Evolutionary conservation across 2,888 invertebrate genomes (phyloP), one percentile per base, ranked within the genome.

Genomic region (Lymantria dispar): DNA sequence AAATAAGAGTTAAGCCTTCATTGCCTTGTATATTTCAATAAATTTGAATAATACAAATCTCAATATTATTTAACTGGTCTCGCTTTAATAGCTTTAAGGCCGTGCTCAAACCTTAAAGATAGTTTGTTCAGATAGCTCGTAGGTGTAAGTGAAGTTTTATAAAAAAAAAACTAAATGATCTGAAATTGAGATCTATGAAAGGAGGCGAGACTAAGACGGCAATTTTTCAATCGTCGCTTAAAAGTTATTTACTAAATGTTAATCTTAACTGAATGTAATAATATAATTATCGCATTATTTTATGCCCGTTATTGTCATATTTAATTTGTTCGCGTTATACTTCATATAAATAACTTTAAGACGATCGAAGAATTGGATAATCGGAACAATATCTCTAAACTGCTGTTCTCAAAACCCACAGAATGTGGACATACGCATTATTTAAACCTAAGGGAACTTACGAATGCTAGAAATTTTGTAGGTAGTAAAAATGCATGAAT

Each of bases 381-480:
- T 22, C 22, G 22, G 5, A 5, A 2, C 5, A 5, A 22, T 22
- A 2, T 22, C 3, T 5, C 22, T 38, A 10, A 38, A 22, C 33
- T 37, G 33, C 40, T 44, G 43, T 31, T 44, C 45, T 43, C 41
- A 37, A 54, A 37, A 8, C n/a, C 50, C 43, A 15, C 29, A 45
- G 53, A 47, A 36, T 30, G 51, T 48, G 55, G 61, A 62, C 62
- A 69, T 58, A 58, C 57, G 63, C 66, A 62, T 58, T 41, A 58
- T 60, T 48, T 64, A 66, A 65, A 72, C 68, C 73, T 78, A 78
- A 78, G 75, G 76, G 56, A 75, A 72, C 62, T 73, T 75, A 76
- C 70, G 73, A 81, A 78, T 80, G 87, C 86, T 87, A 87, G 86
- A 68, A n/a, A 75, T 64, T 70, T 70, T 74, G 69, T 87, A 85